phyloP scores from a whole-genome alignment of 2,113 vertebrate species.

The Harpagus bidentatus region DNA sequence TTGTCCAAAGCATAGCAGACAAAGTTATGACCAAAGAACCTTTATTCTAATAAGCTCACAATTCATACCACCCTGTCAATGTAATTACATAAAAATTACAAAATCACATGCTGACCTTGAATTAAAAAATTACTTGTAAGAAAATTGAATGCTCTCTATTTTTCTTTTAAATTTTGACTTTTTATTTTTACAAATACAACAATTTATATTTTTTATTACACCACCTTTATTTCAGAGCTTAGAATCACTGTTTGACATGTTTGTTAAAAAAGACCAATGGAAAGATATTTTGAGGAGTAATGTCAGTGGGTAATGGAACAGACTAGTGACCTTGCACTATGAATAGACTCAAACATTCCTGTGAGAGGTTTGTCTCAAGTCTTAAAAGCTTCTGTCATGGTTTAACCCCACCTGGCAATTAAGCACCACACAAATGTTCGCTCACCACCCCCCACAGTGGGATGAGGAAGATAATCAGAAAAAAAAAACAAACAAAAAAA shows the following conservation, averaged over 20 bases:
- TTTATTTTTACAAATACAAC: neutral
- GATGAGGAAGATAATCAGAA: no score
- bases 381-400: neutral
- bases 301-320: neutral
- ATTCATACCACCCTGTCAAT: neutral
- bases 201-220: neutral
- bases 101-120: neutral
- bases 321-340: neutral
- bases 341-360: neutral
- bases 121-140: neutral
- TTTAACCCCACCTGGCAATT: no score
- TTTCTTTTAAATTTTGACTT: neutral
- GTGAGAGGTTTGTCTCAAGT: neutral
- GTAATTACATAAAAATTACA: neutral
- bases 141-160: neutral
- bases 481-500: no score
- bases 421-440: no score
- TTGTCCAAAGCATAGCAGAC: neutral
- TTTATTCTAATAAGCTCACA: neutral
- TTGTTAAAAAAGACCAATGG: neutral
- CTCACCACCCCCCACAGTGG: no score
- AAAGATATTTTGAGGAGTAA: neutral
- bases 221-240: neutral
- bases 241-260: neutral
- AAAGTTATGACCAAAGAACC: neutral